Conservation (phyloP, 64 coral and sea anemone species). For the Pocillopora verrucosa region DNA sequence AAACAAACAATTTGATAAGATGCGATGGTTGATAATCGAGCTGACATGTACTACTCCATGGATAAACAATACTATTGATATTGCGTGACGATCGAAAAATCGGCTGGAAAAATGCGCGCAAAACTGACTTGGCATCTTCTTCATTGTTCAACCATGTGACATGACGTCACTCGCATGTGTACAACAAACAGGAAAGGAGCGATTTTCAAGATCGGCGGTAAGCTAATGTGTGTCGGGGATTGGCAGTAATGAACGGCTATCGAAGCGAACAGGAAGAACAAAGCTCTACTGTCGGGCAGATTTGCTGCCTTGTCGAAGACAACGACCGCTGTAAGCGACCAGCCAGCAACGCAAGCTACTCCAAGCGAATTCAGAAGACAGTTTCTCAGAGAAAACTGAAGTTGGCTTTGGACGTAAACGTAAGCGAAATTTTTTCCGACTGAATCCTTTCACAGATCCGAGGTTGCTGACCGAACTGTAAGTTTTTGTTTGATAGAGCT, state of each 20-base stretch:
- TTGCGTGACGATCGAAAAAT: slow-evolving; percentile 1
- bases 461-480: background rate
- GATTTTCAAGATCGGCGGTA: slow-evolving; percentile 84
- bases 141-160: slow-evolving; percentile 34
- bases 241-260: slow-evolving; percentile 91
- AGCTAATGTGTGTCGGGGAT: slow-evolving; percentile 16
- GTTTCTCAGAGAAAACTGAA: slow-evolving; percentile 99
- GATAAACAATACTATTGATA: background rate
- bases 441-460: background rate
- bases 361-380: slow-evolving; percentile 99
- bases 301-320: slow-evolving; percentile 99
- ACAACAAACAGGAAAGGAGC: slow-evolving; percentile 96
- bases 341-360: slow-evolving; percentile 95
- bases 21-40: too few relatives aligned
- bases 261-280: slow-evolving; percentile 98
- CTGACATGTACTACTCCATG: too few relatives aligned
- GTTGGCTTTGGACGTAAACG: slow-evolving; percentile 81
- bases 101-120: background rate
- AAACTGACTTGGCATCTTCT: background rate
- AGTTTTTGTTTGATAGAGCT: background rate
- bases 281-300: slow-evolving; percentile 77
- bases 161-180: slow-evolving; percentile 90
- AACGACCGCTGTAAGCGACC: slow-evolving; percentile 85
- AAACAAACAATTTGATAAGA: too few relatives aligned
- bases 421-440: slow-evolving; percentile 52